A percentile compares a stretch with the other conserved stretches of the same genome.
phyloP scores from a whole-genome alignment of 2,797 vertebrate genomes.

The Oreochromis grahami region DNA sequence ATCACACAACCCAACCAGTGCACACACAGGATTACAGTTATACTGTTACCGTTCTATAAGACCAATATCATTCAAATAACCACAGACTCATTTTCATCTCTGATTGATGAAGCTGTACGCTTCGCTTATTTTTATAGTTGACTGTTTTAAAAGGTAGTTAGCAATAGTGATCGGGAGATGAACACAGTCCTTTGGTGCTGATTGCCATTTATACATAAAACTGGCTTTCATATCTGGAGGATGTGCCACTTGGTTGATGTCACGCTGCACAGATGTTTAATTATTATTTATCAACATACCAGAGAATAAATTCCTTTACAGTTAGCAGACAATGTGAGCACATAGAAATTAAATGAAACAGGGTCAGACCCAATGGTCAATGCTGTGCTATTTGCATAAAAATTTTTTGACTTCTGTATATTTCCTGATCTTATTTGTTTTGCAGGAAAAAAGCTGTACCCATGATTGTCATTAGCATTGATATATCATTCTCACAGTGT shows the following conservation, averaged over 20 bases:
- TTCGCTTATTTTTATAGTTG: neutral
- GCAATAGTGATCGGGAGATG: neutral
- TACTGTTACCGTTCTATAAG: neutral
- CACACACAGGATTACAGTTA: neutral
- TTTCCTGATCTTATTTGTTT: neutral
- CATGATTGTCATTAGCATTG: neutral
- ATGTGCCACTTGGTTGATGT: neutral
- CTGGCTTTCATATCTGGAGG: neutral
- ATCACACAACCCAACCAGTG: neutral
- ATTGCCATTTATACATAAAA: neutral
- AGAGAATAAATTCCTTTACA: neutral
- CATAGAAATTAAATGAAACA: neutral
- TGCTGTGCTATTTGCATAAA: neutral
- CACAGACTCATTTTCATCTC: neutral
- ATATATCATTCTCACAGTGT: neutral
- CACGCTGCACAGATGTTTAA: neutral
- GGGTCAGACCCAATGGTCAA: accelerated
- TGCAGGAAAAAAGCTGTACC: neutral
- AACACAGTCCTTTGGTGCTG: neutral
- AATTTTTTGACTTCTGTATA: neutral
- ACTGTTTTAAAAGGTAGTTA: neutral
- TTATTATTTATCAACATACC: neutral
- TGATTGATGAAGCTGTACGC: neutral
- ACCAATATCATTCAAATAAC: neutral
- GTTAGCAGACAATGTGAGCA: neutral